A percentile compares a stretch with the other conserved stretches of the same genome.
Evolutionary conservation across 2,797 vertebrate genomes (phyloP).

Genomic region (Xiphophorus birchmanni): DNA sequence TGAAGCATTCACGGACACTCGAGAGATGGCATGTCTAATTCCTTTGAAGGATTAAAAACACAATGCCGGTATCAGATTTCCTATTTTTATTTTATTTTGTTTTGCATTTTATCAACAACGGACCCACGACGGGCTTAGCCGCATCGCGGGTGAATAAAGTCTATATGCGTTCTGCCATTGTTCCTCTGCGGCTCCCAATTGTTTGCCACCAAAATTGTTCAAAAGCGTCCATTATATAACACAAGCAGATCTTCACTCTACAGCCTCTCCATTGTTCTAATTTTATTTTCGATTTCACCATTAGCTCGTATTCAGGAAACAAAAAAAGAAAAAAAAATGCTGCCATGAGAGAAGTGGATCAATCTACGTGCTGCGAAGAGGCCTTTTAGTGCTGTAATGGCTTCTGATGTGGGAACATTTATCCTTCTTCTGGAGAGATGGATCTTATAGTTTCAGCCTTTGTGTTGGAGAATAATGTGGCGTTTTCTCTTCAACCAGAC

Average conservation of each 20-base stretch:
- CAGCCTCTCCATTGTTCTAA: slow-evolving; percentile 36
- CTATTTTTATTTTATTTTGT: not conserved
- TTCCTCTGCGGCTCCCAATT: slow-evolving; percentile 7
- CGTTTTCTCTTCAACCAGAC: not conserved
- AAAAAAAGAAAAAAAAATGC: slow-evolving; percentile 15
- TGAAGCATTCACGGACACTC: slow-evolving; percentile 21
- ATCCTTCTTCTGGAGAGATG: slow-evolving; percentile 27
- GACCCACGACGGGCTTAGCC: not conserved
- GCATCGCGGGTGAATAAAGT: not conserved
- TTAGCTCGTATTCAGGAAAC: slow-evolving; percentile 24
- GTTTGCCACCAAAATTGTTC: slow-evolving; percentile 11
- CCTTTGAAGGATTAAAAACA: slow-evolving; percentile 25
- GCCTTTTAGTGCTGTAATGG: slow-evolving; percentile 42
- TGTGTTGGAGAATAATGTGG: slow-evolving; percentile 7
- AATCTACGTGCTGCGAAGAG: slow-evolving; percentile 32
- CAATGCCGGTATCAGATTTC: slow-evolving; percentile 3
- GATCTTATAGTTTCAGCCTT: slow-evolving; percentile 17
- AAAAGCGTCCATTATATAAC: slow-evolving; percentile 17
- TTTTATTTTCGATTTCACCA: slow-evolving; percentile 54
- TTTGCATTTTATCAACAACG: slow-evolving; percentile 1
- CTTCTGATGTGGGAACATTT: slow-evolving; percentile 31
- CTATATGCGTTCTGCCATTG: not conserved
- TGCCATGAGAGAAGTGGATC: not conserved
- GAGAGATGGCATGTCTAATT: slow-evolving; percentile 18
- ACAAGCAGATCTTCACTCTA: not conserved